A percentile compares a stretch with the other conserved stretches of the same genome.
Evolutionary conservation across 2,797 vertebrate species (phyloP).

Genomic region (Yasuhikotakia modesta): DNA sequence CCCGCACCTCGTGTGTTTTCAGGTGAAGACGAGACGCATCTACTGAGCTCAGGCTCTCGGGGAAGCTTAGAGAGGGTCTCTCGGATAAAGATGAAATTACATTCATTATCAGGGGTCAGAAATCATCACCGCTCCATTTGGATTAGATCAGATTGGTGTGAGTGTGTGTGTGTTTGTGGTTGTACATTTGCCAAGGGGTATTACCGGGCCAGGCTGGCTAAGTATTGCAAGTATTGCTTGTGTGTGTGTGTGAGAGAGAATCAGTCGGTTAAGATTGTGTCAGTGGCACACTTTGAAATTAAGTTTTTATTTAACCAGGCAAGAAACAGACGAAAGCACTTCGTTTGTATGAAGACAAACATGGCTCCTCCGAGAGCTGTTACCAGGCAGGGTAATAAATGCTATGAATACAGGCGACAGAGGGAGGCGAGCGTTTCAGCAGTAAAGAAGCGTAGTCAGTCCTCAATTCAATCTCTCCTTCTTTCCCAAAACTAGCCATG

Average conservation of each 20-base stretch:
- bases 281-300: constrained; percentile 11
- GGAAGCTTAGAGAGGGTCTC: constrained; percentile 24
- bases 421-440: constrained; percentile 2
- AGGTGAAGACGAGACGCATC: not conserved
- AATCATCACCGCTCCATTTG: constrained; percentile 44
- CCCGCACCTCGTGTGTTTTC: not conserved
- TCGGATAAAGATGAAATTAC: constrained; percentile 54
- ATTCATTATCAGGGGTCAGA: constrained; percentile 53
- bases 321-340: constrained; percentile 40
- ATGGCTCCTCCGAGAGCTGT: constrained; percentile 39
- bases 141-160: constrained; percentile 42
- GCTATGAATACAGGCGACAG: constrained; percentile 29
- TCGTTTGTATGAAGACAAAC: constrained; percentile 33
- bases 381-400: constrained; percentile 43
- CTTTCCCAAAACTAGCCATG: constrained; percentile 13
- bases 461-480: constrained; percentile 16
- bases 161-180: constrained; percentile 32
- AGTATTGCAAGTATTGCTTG: constrained; percentile 14
- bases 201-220: constrained; percentile 5
- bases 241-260: constrained; percentile 21
- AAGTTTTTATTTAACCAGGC: constrained; percentile 42
- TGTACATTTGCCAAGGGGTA: constrained; percentile 32
- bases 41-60: constrained; percentile 2
- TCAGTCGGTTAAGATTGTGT: constrained; percentile 22
- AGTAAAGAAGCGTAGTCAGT: constrained; percentile 9